Evolutionary conservation across 2,797 vertebrate species (phyloP), one percentile per base, ranked within the genome.

Genomic region (Antennarius maculatus): DNA sequence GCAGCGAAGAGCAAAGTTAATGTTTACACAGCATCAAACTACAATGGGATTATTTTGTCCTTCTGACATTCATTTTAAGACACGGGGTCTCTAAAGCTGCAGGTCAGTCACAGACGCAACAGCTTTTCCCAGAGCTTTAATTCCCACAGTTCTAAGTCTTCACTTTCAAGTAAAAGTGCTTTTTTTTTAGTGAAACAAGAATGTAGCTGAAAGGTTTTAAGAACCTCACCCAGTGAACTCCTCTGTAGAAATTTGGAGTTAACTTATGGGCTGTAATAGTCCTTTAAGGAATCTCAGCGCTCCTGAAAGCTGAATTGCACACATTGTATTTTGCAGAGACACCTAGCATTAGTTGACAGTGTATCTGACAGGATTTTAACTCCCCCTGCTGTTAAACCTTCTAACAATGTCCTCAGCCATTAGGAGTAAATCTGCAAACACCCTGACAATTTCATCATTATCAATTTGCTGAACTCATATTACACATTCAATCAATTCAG

Each of bases 1-100:
- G 79, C 77, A 61, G 50, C 46, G 16, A 2, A 50, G 57, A 79
- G 72, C 52, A 61, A 69, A 74, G 74, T 79, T 80, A 82, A 79
- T 41, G 62, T 75, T 77, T 78, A 70, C 63, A 74, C 65, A 67
- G 58, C 64, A 63, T 17, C 31, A 18, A 62, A 60, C 63, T 62
- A 42, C 39, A 61, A 23, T 23, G 47, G 54, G 15, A 46, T 12
- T 29, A 6, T 27, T 56, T 14, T 46, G 31, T 66, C 56, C 27
- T 47, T 41, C 17, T 41, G 45, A 64, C 47, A 48, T 10, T 12
- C 11, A 41, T 46, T 8, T 29, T 13, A 29, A 15, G 23, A 29
- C 0, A 1, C 4, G 31, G 31, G 31, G 31, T 34, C 49, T 41
- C 18, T 28, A 34, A 54, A 51, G 52, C 15, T 47, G 28, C 1